Evolutionary conservation across 2,113 vertebrate species (phyloP), one percentile per base, ranked within the genome.

Genomic region (Aix galericulata): DNA sequence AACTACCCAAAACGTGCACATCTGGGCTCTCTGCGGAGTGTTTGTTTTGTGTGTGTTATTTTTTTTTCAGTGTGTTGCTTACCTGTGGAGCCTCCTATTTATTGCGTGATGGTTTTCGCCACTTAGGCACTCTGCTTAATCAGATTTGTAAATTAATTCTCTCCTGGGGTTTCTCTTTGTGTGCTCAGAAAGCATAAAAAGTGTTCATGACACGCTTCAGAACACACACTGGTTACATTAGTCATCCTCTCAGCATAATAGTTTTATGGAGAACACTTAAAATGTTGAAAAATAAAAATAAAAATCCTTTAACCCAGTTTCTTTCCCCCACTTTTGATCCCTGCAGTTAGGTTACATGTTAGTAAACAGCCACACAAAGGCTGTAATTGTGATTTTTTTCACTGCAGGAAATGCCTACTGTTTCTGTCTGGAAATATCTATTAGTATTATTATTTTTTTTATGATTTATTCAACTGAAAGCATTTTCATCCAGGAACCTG

Each of bases 91-190:
- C 60, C 87, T 94, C 14, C 73, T 90, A 29, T 95, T 95, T 95
- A 86, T 66, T 88, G 44, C 73, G 40, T 82, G 82, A 62, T 89
- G 67, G 78, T 89, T 95, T 97, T 94, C 95, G 74, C 74, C 59
- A 87, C 63, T 89, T 82, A 93, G 87, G 74, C 89, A 79, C 84
- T 94, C 55, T 62, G 82, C 82, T 91, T 96, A 94, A 96, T 96
- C 87, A 96, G 89, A 94, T 95, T 93, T 94, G 87, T 96, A 95
- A 97, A 95, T 94, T 79, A 94, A 95, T 95, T 96, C 71, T 93
- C 84, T 97, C 93, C 87, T 82, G 94, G 87, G 93, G 59, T 94
- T 97, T 95, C 75, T 91, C 91, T 91, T 95, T 95, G 87, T 96
- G 89, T 89, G 84, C 68, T 96, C 87, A 92, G 94, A 94, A 94